A percentile compares a stretch with the other conserved stretches of the same genome.
phyloP scores from a whole-genome alignment of 2,888 invertebrate genomes.

The Cantharis rufa region DNA sequence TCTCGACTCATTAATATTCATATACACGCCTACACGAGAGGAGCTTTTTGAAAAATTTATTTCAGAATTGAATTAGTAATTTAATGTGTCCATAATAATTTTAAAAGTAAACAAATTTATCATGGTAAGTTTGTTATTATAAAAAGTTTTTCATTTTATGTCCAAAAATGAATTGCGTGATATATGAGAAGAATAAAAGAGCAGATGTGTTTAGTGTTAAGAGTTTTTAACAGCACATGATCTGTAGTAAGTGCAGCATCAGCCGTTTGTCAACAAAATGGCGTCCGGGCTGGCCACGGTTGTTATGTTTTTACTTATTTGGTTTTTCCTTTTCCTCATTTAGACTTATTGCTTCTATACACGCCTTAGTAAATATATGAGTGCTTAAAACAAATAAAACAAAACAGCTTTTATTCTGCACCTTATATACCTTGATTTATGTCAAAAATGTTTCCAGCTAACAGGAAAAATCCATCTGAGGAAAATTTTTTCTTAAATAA shows the following conservation, averaged over 20 bases:
- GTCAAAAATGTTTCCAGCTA: conserved; percentile 18
- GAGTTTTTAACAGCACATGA: conserved; percentile 25
- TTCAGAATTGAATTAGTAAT: conserved; percentile 16
- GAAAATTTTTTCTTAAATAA: neutral
- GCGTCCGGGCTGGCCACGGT: conserved; percentile 38
- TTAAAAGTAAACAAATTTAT: neutral
- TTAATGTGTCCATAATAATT: conserved; percentile 1
- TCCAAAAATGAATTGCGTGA: neutral
- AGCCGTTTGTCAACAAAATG: conserved; percentile 45
- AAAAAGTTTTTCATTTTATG: conserved; percentile 2
- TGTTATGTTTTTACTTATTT: conserved; percentile 43
- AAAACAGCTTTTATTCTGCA: conserved; percentile 20
- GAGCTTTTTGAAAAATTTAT: conserved; percentile 24
- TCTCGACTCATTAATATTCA: conserved; percentile 34
- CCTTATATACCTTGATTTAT: conserved; percentile 26
- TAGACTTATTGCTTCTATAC: conserved; percentile 44
- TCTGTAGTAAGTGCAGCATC: conserved; percentile 34
- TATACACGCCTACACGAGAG: conserved; percentile 28
- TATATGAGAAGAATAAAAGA: neutral
- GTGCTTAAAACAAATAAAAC: conserved; percentile 24
- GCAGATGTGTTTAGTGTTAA: conserved; percentile 24
- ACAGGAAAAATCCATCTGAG: neutral
- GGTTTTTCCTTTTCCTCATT: conserved; percentile 42
- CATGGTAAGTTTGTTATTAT: neutral
- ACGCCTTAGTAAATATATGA: conserved; percentile 39